A percentile compares a stretch with the other conserved stretches of the same genome.
Conservation (phyloP, 2,113 vertebrate species). For the Hemicordylus capensis region DNA sequence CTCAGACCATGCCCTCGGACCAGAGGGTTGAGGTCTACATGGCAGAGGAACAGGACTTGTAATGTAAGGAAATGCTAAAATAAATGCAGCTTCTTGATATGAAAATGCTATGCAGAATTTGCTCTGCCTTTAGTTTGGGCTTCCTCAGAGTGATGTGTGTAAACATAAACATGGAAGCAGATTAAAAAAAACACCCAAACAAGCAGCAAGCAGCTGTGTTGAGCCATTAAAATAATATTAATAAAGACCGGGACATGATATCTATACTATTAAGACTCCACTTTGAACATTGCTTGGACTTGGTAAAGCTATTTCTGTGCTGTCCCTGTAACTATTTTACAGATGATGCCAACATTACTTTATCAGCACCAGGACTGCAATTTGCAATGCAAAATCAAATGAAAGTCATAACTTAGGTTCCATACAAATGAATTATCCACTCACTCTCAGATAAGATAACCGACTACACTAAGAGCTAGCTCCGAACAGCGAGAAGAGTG, state of each 20-base stretch:
- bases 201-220: background rate
- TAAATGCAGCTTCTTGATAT: background rate
- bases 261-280: background rate
- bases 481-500: background rate
- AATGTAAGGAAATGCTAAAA: background rate
- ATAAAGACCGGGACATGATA: background rate
- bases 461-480: background rate
- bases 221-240: background rate
- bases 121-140: background rate
- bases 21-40: too few relatives aligned
- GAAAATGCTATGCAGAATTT: background rate
- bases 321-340: background rate
- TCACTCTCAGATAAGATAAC: background rate
- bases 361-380: background rate
- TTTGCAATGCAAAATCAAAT: background rate
- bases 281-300: background rate
- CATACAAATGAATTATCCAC: conserved; percentile 1
- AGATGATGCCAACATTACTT: background rate
- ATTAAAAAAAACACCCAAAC: background rate
- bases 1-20: too few relatives aligned
- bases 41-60: background rate
- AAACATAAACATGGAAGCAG: background rate
- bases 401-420: background rate
- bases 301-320: background rate
- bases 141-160: background rate